phyloP scores from a whole-genome alignment of 1,140 invertebrate genomes.

The Dolichoris vasculosae region DNA sequence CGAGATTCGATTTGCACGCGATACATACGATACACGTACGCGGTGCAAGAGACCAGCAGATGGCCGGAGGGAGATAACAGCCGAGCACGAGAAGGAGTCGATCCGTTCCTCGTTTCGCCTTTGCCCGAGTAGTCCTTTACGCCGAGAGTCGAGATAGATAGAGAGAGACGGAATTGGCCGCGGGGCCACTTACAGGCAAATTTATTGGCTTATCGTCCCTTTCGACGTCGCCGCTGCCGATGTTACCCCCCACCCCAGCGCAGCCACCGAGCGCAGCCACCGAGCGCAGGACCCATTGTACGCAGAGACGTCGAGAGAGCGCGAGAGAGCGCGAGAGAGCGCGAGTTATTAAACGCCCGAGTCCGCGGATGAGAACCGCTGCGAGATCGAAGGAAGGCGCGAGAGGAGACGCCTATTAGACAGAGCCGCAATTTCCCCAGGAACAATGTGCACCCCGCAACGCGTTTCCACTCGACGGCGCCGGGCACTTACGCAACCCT shows the following conservation, averaged over 20 bases:
- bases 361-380: background rate
- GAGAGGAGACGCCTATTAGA: background rate
- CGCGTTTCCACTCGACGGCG: background rate
- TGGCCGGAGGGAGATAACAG: background rate
- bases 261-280: no score
- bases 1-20: slow-evolving; percentile 37
- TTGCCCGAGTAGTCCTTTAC: background rate
- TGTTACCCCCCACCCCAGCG: no score
- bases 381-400: background rate
- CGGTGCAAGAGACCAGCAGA: slow-evolving; percentile 8
- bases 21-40: background rate
- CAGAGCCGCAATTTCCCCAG: background rate
- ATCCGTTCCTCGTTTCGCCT: slow-evolving; percentile 33
- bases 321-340: slow-evolving; percentile 8
- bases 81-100: background rate
- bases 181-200: slow-evolving; percentile 46
- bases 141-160: background rate
- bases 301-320: background rate
- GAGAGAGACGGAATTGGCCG: slow-evolving; percentile 8
- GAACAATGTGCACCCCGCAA: background rate
- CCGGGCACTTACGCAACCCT: background rate
- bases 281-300: slow-evolving; percentile 11
- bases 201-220: slow-evolving; percentile 49
- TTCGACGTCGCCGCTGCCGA: background rate
- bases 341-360: slow-evolving; percentile 35